Evolutionary conservation across 2,888 invertebrate genomes (phyloP), one percentile per base, ranked within the genome.

Genomic region (Ceratothoa steindachneri): DNA sequence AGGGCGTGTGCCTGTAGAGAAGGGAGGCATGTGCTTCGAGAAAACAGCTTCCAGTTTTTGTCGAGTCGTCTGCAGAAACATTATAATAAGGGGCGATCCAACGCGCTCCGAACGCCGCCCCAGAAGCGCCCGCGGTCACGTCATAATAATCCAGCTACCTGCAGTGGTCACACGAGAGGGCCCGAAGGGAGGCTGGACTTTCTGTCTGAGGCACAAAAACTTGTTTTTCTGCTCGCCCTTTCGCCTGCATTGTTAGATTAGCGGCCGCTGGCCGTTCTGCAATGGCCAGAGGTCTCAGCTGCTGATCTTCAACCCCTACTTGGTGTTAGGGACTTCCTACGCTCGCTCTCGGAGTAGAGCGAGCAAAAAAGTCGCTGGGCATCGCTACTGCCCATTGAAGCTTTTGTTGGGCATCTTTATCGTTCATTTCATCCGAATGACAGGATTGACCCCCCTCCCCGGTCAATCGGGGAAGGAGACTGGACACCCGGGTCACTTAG

Each of bases 221-320:
- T 60, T 60, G 60, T 60, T 60, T 60, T 60, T 60, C 60, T n/a
- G 22, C 27, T 60, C 60, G 24, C 12, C 12, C 24, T 60, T 24
- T 60, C 60, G 60, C 24, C 60, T 60, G 60, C 60, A 60, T 60
- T 60, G 60, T 60, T n/a, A 24, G 60, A 60, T 60, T 60, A 60
- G n/a, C 24, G 24, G 22, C 60, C 60, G 60, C 1, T 60, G 60
- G 27, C 60, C 60, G 60, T 60, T 60, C 60, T 60, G 2, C 19
- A 60, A 60, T 60, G 24, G 60, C 60, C 60, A 60, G 12, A 15
- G 60, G 60, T 24, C 27, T 60, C 60, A 60, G 60, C 60, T 60
- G 60, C 60, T n/a, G n/a, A n/a, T n/a, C n/a, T n/a, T n/a, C n/a
- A n/a, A n/a, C n/a, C n/a, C n/a, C n/a, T n/a, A n/a, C 27, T 3